Percentiles rank a stretch among this genome's conserved stretches.
Evolutionary conservation across 1,140 invertebrate species (phyloP).

Genomic region (Chrysomallon squamiferum): DNA sequence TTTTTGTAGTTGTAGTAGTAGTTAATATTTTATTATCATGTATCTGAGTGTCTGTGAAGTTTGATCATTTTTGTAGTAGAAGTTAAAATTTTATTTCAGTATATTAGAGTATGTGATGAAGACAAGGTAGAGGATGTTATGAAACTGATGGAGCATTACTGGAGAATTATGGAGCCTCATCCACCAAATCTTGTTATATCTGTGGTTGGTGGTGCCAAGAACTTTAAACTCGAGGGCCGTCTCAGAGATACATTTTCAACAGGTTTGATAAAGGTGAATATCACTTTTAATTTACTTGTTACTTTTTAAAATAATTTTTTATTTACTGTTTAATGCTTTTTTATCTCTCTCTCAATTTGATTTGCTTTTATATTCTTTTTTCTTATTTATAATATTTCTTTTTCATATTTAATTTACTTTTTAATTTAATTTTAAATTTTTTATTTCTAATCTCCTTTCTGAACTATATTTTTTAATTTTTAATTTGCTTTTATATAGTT

Average conservation of each 20-base stretch:
- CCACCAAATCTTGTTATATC: conserved; percentile 63
- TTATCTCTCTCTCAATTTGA: too few relatives aligned
- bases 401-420: not conserved
- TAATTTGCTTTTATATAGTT: too few relatives aligned
- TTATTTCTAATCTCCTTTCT: not conserved
- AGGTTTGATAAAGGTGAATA: conserved; percentile 60
- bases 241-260: conserved; percentile 61
- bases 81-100: conserved; percentile 76
- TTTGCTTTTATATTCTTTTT: not conserved
- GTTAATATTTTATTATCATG: not conserved
- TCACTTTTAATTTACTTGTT: not conserved
- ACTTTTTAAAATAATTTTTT: not conserved
- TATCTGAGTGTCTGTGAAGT: not conserved
- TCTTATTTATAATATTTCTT: not conserved
- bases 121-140: conserved; percentile 89
- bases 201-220: conserved; percentile 65
- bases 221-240: conserved; percentile 62
- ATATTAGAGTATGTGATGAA: conserved; percentile 87
- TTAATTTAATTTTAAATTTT: not conserved
- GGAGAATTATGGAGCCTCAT: conserved; percentile 65
- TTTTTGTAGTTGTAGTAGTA: not conserved
- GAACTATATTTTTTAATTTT: not conserved
- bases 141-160: conserved; percentile 88
- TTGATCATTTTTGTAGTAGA: not conserved
- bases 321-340: too few relatives aligned